Conservation (phyloP, 1,140 invertebrate species). For the Arctopsyche grandis region DNA sequence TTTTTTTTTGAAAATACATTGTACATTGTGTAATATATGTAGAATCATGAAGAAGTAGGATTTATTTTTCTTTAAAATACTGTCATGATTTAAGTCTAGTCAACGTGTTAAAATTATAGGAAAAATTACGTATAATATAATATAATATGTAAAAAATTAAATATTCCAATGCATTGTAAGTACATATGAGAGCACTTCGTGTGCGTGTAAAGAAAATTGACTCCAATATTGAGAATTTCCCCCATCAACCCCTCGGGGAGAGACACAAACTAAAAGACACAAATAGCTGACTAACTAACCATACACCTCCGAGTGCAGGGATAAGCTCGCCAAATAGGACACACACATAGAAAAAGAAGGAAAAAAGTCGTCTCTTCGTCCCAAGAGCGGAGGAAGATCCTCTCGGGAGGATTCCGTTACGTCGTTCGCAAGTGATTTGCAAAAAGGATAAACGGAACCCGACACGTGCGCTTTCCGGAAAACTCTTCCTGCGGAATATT, state of each 20-base stretch:
- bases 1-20: too few species aligned
- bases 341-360: constrained; percentile 17
- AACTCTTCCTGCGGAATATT: constrained; percentile 10
- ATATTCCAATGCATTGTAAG: too few species aligned
- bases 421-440: constrained; percentile 44
- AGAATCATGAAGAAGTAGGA: too few species aligned
- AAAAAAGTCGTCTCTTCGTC: constrained; percentile 24
- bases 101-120: too few species aligned
- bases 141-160: too few species aligned
- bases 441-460: constrained; percentile 38
- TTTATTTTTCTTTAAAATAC: too few species aligned
- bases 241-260: background rate
- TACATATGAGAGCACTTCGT: too few species aligned
- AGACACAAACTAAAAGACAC: constrained; percentile 36
- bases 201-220: background rate
- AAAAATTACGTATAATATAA: too few species aligned
- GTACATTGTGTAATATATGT: too few species aligned
- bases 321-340: background rate
- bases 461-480: background rate
- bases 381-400: background rate
- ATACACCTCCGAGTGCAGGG: constrained; percentile 22
- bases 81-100: too few species aligned
- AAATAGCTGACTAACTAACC: constrained; percentile 48
- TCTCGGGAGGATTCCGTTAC: constrained; percentile 43
- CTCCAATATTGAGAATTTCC: background rate